phyloP scores from a whole-genome alignment of 2,113 vertebrate genomes.

The Synodontis membranacea region DNA sequence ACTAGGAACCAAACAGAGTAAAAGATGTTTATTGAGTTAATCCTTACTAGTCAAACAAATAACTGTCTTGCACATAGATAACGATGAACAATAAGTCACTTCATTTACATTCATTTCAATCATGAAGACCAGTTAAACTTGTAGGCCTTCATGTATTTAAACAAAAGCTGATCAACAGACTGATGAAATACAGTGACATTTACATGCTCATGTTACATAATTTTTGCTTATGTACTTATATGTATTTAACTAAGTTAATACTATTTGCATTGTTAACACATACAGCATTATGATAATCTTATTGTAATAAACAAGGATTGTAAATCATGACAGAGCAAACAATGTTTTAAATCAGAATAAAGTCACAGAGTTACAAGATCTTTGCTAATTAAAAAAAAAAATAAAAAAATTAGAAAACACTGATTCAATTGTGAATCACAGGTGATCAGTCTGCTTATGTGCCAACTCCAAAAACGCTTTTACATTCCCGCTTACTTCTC shows the following conservation, averaged over 20 bases:
- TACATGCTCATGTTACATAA: not conserved
- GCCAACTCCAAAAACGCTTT: conserved; percentile 59
- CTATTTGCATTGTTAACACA: not conserved
- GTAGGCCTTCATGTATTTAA: not conserved
- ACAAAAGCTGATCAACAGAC: not conserved
- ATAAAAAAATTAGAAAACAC: not conserved
- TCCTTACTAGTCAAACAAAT: not conserved
- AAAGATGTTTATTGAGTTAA: not conserved
- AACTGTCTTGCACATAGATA: not conserved
- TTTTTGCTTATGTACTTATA: not conserved
- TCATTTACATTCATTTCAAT: not conserved
- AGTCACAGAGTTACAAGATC: too few species aligned
- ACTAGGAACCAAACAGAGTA: not conserved
- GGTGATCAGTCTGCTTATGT: conserved; percentile 56
- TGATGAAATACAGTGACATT: not conserved
- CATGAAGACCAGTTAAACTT: not conserved
- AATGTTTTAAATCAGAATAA: not conserved
- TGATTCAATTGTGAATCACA: conserved; percentile 38
- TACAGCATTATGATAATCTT: not conserved
- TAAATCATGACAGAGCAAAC: not conserved
- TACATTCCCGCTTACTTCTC: conserved; percentile 13
- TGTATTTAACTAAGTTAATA: not conserved
- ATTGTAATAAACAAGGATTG: not conserved
- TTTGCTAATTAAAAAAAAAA: not conserved
- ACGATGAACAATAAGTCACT: not conserved